Evolutionary conservation across 2,888 invertebrate genomes (phyloP).

Genomic region (Sisyra nigra): DNA sequence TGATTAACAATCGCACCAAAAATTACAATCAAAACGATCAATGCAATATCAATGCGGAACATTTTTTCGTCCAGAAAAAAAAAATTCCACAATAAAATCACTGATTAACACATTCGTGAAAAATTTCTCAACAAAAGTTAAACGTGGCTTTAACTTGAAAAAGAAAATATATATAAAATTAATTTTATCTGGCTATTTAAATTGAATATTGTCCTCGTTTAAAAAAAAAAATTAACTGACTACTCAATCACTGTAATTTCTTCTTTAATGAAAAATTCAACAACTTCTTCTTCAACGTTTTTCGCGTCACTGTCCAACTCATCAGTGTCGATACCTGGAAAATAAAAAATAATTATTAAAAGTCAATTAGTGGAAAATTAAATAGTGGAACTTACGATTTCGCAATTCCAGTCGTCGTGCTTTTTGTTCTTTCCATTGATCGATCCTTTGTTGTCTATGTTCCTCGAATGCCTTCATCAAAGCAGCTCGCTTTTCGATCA

Average conservation of each 20-base stretch:
- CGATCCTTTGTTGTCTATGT: conserved; percentile 57
- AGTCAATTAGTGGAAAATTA: no score
- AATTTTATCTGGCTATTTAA: no score
- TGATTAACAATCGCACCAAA: no score
- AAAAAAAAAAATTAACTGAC: conserved; percentile 1
- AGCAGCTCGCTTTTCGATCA: conserved; percentile 80
- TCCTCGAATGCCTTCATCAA: conserved; percentile 75
- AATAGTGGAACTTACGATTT: conserved; percentile 70
- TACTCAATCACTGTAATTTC: conserved; percentile 71
- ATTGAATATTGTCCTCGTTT: no score
- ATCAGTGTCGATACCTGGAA: conserved; percentile 85
- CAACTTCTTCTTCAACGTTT: conserved; percentile 85
- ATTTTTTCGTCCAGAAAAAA: no score
- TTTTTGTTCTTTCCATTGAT: conserved; percentile 65
- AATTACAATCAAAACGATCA: no score
- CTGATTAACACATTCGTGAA: no score
- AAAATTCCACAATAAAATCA: no score
- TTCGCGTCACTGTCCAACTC: conserved; percentile 68
- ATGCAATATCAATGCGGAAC: no score
- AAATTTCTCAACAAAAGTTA: no score
- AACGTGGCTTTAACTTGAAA: no score
- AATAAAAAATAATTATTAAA: conserved; percentile 14
- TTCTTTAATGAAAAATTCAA: conserved; percentile 97
- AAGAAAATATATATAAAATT: no score
- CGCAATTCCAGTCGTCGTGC: conserved; percentile 68